phyloP scores from a whole-genome alignment of 2,797 vertebrate genomes.

The Channallabes apus region DNA sequence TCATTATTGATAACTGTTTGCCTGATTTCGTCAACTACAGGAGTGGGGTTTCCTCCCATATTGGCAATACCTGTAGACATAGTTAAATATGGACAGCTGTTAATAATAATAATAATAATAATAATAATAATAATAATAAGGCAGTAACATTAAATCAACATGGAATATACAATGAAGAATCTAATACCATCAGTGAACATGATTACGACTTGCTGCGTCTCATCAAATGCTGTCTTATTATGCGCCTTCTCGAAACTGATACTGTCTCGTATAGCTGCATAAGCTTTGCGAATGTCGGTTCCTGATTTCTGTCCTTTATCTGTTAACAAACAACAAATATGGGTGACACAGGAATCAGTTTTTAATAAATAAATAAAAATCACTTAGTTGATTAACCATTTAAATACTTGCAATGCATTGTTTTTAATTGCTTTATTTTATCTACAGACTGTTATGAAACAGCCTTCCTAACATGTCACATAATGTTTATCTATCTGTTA shows the following conservation, averaged over 20 bases:
- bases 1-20: not conserved
- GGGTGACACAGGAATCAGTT: not conserved
- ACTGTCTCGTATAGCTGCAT: not conserved
- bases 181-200: constrained; percentile 59
- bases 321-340: constrained; percentile 18
- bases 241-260: not conserved
- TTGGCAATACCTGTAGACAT: constrained; percentile 62
- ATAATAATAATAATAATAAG: not conserved
- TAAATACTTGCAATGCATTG: not conserved
- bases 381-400: not conserved
- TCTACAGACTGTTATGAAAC: not conserved
- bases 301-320: constrained; percentile 33
- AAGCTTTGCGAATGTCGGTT: constrained; percentile 49
- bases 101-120: not conserved
- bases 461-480: not conserved
- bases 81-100: not conserved
- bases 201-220: constrained; percentile 53
- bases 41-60: constrained; percentile 65
- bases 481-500: not conserved
- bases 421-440: not conserved
- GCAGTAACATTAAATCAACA: not conserved
- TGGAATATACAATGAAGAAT: not conserved
- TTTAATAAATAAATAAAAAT: not conserved
- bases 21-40: constrained; percentile 38
- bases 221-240: not conserved